Evolutionary conservation across 2,797 vertebrate genomes (phyloP).

Genomic region (Galaxias olidus): DNA sequence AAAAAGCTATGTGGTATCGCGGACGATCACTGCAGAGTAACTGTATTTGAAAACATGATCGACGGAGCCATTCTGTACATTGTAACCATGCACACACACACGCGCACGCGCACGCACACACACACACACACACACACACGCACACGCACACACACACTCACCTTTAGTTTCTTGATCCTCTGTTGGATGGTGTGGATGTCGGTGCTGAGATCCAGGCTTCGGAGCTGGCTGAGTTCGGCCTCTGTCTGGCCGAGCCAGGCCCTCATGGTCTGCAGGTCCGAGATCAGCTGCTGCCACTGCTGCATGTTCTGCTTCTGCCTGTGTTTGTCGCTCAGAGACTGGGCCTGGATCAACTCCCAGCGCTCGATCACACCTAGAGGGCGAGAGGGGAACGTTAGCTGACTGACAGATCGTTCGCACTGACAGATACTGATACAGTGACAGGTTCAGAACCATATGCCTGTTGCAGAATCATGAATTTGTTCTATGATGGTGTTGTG

Average conservation of each 20-base stretch:
- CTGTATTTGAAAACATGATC: no score
- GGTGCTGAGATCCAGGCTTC: conserved; percentile 80
- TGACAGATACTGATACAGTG: no score
- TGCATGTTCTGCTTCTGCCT: conserved; percentile 89
- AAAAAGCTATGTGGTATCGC: conserved; percentile 9
- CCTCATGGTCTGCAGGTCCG: conserved; percentile 84
- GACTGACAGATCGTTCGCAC: neutral
- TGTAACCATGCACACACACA: neutral
- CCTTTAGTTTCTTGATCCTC: conserved; percentile 93
- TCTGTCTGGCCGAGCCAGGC: conserved; percentile 85
- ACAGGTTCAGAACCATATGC: no score
- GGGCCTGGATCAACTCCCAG: conserved; percentile 93
- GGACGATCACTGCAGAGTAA: neutral
- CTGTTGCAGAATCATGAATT: neutral
- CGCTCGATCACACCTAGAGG: conserved; percentile 90
- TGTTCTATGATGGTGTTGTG: neutral
- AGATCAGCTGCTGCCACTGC: conserved; percentile 92
- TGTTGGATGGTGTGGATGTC: conserved; percentile 89
- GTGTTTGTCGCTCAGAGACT: conserved; percentile 88
- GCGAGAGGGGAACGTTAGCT: neutral
- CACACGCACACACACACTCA: conserved; percentile 44
- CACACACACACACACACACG: neutral
- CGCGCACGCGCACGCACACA: conserved; percentile 3
- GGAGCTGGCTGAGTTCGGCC: conserved; percentile 83
- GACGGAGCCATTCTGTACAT: no score